Conservation (phyloP, 2,113 vertebrate species). For the Chloropsis hardwickii region DNA sequence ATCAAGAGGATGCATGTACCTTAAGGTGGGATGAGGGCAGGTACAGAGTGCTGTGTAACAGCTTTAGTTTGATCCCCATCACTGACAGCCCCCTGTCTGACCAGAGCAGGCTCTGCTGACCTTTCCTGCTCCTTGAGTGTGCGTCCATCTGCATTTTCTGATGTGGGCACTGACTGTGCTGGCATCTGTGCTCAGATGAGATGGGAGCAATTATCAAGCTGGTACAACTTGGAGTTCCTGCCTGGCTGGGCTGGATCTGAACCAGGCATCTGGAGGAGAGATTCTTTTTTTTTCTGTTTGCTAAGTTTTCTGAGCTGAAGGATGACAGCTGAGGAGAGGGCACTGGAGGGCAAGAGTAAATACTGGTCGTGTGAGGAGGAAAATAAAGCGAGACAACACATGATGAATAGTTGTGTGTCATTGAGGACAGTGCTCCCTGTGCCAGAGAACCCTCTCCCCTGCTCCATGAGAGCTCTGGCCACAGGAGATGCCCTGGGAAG, state of each 20-base stretch:
- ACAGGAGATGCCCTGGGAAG: neutral
- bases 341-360: neutral
- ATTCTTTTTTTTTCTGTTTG: neutral
- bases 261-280: neutral
- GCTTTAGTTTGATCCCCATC: neutral
- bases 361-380: rapidly evolving
- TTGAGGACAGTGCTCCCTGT: neutral
- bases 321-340: neutral
- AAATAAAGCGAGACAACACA: neutral
- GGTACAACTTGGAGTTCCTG: neutral
- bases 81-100: neutral
- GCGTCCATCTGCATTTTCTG: neutral
- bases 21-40: neutral
- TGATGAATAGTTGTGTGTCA: neutral
- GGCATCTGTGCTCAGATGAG: neutral
- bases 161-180: neutral
- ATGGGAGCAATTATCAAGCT: neutral
- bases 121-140: neutral
- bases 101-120: neutral
- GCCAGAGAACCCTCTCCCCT: neutral
- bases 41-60: neutral
- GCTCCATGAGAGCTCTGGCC: neutral
- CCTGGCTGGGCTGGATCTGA: neutral
- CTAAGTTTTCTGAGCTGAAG: neutral
- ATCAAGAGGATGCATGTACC: neutral